Conservation (phyloP, 2,113 vertebrate species). For the Eolophus roseicapilla region DNA sequence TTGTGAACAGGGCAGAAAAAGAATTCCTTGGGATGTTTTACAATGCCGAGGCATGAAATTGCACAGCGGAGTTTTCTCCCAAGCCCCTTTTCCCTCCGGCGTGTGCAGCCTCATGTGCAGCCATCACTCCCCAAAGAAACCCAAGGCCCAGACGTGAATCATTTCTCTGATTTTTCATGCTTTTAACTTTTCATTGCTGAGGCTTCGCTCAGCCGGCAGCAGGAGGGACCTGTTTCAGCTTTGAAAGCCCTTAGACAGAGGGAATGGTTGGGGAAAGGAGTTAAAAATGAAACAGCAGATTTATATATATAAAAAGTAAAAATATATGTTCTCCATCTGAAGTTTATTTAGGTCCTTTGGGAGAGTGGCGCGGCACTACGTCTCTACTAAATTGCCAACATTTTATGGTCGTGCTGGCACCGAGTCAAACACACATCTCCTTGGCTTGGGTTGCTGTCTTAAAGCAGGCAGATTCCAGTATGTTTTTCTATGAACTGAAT, state of each 20-base stretch:
- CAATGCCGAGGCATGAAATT: constrained; percentile 16
- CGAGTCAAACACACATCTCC: constrained; percentile 75
- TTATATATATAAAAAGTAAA: constrained; percentile 56
- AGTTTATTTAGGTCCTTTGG: constrained; percentile 80
- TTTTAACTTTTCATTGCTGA: constrained; percentile 20
- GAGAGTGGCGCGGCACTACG: constrained; percentile 75
- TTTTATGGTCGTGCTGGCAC: constrained; percentile 79
- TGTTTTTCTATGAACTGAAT: constrained; percentile 62
- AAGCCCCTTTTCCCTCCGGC: neutral
- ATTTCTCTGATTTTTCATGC: constrained; percentile 14
- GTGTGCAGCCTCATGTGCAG: neutral
- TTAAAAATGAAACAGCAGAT: constrained; percentile 68
- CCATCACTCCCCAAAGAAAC: neutral
- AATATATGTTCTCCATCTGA: constrained; percentile 83
- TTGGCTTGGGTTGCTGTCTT: constrained; percentile 44
- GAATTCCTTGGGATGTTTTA: neutral
- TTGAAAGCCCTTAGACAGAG: neutral
- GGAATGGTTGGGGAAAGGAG: constrained; percentile 17
- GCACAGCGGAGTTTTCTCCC: constrained; percentile 22
- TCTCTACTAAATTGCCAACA: constrained; percentile 81
- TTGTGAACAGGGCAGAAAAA: neutral
- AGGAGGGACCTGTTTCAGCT: constrained; percentile 10
- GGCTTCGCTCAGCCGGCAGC: neutral
- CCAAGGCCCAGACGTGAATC: constrained; percentile 32
- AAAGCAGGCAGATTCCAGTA: constrained; percentile 53